Evolutionary conservation across 1,140 invertebrate species (phyloP).

Genomic region (Scaptodrosophila lebanonensis): DNA sequence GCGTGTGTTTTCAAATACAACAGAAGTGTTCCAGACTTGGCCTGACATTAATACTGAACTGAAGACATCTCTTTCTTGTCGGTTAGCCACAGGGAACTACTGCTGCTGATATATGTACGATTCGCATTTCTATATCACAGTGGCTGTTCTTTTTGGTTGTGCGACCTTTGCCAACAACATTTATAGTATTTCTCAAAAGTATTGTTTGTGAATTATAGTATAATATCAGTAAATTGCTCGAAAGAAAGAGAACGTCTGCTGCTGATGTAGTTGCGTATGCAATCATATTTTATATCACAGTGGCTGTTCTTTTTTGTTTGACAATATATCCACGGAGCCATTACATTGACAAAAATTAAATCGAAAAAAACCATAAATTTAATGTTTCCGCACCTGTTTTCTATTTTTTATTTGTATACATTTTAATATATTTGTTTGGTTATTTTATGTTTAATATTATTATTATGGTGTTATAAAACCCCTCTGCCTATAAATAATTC

Average conservation of each 20-base stretch:
- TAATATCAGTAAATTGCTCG: constrained; percentile 53
- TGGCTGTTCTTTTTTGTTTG: constrained; percentile 76
- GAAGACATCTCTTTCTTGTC: too few species aligned
- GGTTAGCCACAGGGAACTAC: constrained; percentile 61
- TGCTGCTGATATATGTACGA: constrained; percentile 60
- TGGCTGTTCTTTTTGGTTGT: constrained; percentile 75
- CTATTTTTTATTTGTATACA: too few species aligned
- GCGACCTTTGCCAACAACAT: constrained; percentile 39
- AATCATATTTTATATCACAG: constrained; percentile 67
- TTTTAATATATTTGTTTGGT: too few species aligned
- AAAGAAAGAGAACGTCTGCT: constrained; percentile 63
- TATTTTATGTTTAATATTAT: too few species aligned
- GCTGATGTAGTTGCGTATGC: constrained; percentile 57
- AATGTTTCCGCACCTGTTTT: neutral
- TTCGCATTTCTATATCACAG: constrained; percentile 60
- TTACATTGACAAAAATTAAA: neutral
- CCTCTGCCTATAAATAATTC: too few species aligned
- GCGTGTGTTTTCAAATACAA: constrained; percentile 39
- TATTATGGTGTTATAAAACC: too few species aligned
- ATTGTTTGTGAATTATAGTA: too few species aligned
- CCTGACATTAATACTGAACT: too few species aligned
- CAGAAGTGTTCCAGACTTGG: neutral
- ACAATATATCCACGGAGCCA: constrained; percentile 37
- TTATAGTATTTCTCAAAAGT: constrained; percentile 33
- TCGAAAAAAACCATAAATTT: neutral